Percentiles rank a stretch among this genome's conserved stretches.
phyloP scores from a whole-genome alignment of 2,888 invertebrate genomes.

The Xestoiulus laeticollis region DNA sequence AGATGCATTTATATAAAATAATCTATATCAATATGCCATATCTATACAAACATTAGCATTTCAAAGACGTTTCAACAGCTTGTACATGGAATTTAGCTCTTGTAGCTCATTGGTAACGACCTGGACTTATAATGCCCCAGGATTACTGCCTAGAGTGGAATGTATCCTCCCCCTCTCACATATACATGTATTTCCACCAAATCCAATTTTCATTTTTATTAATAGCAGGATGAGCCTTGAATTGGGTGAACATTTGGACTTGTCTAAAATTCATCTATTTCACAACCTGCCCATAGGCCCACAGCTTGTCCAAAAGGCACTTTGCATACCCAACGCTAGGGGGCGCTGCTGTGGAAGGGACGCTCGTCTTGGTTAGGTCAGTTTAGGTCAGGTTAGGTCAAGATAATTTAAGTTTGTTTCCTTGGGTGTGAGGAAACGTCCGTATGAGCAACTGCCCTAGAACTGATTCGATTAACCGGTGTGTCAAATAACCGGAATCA shows the following conservation, averaged over 20 bases:
- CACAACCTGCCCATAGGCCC: background rate
- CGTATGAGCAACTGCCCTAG: too few relatives aligned
- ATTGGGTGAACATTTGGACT: background rate
- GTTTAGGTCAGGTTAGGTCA: too few relatives aligned
- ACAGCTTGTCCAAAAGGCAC: background rate
- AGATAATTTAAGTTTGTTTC: too few relatives aligned
- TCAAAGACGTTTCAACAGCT: too few relatives aligned
- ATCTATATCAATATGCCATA: too few relatives aligned
- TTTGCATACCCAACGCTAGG: background rate
- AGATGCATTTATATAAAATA: background rate
- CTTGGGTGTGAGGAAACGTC: too few relatives aligned
- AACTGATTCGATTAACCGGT: too few relatives aligned
- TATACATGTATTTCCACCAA: background rate
- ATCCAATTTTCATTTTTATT: conserved; percentile 15
- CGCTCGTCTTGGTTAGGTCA: too few relatives aligned
- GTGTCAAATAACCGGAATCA: too few relatives aligned
- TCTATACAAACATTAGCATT: too few relatives aligned
- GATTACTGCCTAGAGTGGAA: background rate
- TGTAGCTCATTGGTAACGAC: background rate
- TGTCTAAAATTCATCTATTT: background rate
- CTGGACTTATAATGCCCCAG: background rate
- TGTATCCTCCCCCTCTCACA: background rate
- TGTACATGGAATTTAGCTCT: background rate
- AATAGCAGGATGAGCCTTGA: background rate
- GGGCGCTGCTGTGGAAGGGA: background rate